phyloP scores from a whole-genome alignment of 2,113 vertebrate species.

The Mola mola region DNA sequence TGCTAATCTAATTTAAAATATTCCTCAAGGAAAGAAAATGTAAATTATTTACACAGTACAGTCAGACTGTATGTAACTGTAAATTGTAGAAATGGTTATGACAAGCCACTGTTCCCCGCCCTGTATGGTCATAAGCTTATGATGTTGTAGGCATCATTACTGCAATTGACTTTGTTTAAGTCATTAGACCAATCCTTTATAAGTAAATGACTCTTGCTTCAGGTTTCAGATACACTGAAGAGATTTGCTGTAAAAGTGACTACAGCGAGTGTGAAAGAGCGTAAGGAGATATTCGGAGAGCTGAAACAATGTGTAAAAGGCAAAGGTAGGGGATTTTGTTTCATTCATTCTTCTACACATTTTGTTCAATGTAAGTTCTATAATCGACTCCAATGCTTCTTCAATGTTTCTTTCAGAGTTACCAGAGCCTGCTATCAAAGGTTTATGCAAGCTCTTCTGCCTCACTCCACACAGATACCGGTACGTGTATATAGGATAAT shows the following conservation, averaged over 20 bases:
- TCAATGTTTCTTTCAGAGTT: conserved; percentile 63
- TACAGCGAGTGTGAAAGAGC: conserved; percentile 93
- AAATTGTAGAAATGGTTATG: not conserved
- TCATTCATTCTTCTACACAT: rapidly evolving
- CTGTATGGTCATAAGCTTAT: too few species aligned
- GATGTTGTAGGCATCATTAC: too few species aligned
- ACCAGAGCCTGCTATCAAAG: conserved; percentile 93
- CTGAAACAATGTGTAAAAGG: conserved; percentile 88
- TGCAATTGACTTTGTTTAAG: not conserved
- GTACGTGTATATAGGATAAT: conserved; percentile 68
- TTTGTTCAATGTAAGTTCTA: not conserved
- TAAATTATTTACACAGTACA: not conserved
- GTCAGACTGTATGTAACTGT: too few species aligned
- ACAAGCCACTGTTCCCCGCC: not conserved
- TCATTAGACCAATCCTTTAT: not conserved
- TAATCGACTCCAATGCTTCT: not conserved
- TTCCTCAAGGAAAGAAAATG: too few species aligned
- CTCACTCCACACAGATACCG: conserved; percentile 95
- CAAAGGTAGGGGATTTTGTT: conserved; percentile 83
- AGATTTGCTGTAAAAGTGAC: conserved; percentile 95
- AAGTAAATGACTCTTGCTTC: not conserved
- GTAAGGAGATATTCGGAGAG: conserved; percentile 89
- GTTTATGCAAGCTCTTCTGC: conserved; percentile 96
- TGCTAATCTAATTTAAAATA: too few species aligned
- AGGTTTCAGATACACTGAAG: conserved; percentile 95